Evolutionary conservation across 2,888 invertebrate genomes (phyloP).

Genomic region (Lithophane ornitopus): DNA sequence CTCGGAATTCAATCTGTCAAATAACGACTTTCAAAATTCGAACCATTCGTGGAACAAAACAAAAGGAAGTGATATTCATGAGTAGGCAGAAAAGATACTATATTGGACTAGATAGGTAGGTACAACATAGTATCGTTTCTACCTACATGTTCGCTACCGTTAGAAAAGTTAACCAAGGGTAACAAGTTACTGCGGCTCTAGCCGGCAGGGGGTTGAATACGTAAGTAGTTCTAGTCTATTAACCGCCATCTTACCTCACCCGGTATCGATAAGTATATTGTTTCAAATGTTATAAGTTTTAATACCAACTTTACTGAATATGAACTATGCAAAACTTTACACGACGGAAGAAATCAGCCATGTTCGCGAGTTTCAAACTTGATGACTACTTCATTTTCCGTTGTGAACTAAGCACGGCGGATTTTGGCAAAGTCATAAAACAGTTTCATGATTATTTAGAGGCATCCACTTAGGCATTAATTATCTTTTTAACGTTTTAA

Average conservation of each 20-base stretch:
- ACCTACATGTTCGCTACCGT: background rate
- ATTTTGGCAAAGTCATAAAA: background rate
- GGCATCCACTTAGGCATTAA: too few relatives aligned
- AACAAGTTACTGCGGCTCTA: conserved; percentile 34
- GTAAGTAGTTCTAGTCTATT: conserved; percentile 32
- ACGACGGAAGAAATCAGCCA: background rate
- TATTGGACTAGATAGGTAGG: background rate
- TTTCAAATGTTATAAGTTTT: conserved; percentile 11
- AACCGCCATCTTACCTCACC: conserved; percentile 10
- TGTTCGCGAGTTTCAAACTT: background rate
- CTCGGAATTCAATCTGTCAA: background rate
- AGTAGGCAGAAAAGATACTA: background rate
- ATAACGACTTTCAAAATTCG: background rate
- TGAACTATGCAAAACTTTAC: background rate
- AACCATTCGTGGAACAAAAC: background rate
- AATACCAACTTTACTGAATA: background rate
- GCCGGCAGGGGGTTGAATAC: conserved; percentile 31
- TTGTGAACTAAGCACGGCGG: background rate
- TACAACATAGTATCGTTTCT: background rate
- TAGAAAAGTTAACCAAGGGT: conserved; percentile 49
- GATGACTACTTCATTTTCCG: background rate
- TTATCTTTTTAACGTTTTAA: conserved; percentile 1
- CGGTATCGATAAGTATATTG: background rate
- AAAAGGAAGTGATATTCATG: background rate
- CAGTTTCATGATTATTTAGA: background rate